A percentile compares a stretch with the other conserved stretches of the same genome.
Conservation (phyloP, 2,888 invertebrate genomes). For the Agriopis leucophaearia region DNA sequence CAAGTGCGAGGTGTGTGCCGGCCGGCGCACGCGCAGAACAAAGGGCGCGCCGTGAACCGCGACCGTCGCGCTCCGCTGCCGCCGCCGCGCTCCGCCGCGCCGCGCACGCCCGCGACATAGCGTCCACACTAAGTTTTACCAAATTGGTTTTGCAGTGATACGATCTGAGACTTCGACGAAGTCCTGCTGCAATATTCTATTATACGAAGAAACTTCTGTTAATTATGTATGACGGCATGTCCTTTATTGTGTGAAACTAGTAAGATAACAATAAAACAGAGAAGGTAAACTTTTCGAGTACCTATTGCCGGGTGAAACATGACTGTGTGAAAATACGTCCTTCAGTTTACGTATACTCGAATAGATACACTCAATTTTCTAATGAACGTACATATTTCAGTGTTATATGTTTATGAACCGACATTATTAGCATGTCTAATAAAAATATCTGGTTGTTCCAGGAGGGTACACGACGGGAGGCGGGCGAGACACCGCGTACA, state of each 20-base stretch:
- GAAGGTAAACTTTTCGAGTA: too few species aligned
- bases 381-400: too few species aligned
- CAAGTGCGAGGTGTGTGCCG: constrained; percentile 50
- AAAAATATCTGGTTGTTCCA: constrained; percentile 56
- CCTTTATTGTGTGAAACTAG: too few species aligned
- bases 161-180: constrained; percentile 32
- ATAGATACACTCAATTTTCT: too few species aligned
- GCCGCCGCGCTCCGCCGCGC: constrained; percentile 59
- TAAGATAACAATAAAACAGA: too few species aligned
- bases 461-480: constrained; percentile 87
- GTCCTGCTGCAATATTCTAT: constrained; percentile 14
- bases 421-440: neutral
- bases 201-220: neutral
- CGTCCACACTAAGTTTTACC: constrained; percentile 60
- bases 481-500: constrained; percentile 83
- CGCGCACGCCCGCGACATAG: constrained; percentile 55
- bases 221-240: too few species aligned
- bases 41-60: constrained; percentile 86
- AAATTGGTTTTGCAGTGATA: constrained; percentile 58
- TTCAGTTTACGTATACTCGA: too few species aligned
- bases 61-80: constrained; percentile 78
- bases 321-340: too few species aligned
- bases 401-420: too few species aligned
- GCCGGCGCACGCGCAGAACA: constrained; percentile 79
- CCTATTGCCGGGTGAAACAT: too few species aligned